Base-by-base conservation (phyloP, 2,888 invertebrate genomes). In the Linnaemya tessellans region DNA sequence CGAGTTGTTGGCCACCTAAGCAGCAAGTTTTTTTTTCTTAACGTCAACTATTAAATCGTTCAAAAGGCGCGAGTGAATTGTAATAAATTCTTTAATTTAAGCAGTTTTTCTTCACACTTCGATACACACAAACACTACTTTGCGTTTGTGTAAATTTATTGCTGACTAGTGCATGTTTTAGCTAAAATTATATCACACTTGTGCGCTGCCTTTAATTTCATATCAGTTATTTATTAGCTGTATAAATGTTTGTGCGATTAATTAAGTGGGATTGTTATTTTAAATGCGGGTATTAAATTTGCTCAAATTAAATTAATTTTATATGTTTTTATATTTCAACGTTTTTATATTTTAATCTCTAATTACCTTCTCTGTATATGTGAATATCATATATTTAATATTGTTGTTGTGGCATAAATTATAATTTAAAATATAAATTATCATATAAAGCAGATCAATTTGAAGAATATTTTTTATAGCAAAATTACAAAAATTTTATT, bases 11-110 rank as follows among this genome's bases (percentile, higher is more conserved):
- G 11, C 38, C 60, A 1, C 1, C 5, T 3, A 18, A 38, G n/a
- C 8, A 43, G 64, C 64, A 43, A 49, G 38, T 18, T 46, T 30
- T 25, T 18, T 30, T 38, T 8, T 38, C 18, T 30, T 30, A 51
- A 30, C 25, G n/a, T 38, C 38, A 41, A 41, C 38, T 41, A 25
- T 43, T 30, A 30, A 30, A 30, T 30, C 30, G 30, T 30, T n/a
- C 18, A 5, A 73, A 46, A 43, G 4, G 3, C 30, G 13, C 22
- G 10, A 30, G 5, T 30, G 30, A 30, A 58, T 22, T 58, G 10
- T 41, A 9, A 38, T 54, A 41, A 75, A 75, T 75, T 75, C 75
- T 75, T 18, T 56, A 54, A 43, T 54, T 30, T 65, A 30, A 75
- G 30, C 18, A 56, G 43, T 65, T 65, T 75, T 56, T 56, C 1